Evolutionary conservation across 2,888 invertebrate species (phyloP), one percentile per base, ranked within the genome.

Genomic region (Poecilus cupreus): DNA sequence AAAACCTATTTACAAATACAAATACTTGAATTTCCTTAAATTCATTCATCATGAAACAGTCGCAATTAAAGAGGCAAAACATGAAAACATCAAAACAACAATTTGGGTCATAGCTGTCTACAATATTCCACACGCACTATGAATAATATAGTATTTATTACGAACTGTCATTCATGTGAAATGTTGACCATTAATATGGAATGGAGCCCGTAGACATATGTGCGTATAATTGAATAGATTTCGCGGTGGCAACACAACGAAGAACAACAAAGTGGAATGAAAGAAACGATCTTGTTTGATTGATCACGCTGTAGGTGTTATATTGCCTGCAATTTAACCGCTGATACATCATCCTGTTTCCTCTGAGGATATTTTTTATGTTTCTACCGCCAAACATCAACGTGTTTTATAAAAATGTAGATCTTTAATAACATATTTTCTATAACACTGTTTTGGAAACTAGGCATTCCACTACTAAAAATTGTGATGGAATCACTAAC

Each of bases 211-310:
- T 60, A 60, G 60, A 60, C 24, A 22, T 24, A 24, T 24, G 60
- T 13, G 60, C 22, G n/a, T 32, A 11, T 60, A 60, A 60, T 60
- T 60, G 60, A 60, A 60, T 60, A 60, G 60, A 54, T 43, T 43
- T 43, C 2, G 43, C 3, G 13, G 13, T 3, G 43, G 43, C 11
- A 43, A 60, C 13, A 13, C 11, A 18, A 24, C 13, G 60, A 60
- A 13, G 22, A 4, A 22, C 22, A 54, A 22, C 54, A 22, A 43
- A 54, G 57, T n/a, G 57, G 24, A 60, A 60, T 26, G 60, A 60
- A 60, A 60, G 60, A 24, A 60, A 60, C 24, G 60, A 60, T 60
- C 13, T 60, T 60, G 26, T 60, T 60, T 60, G 60, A 60, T 60
- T 60, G 60, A 60, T 60, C 24, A 26, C 57, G 11, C 26, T n/a